phyloP scores from a whole-genome alignment of 2,888 invertebrate species.

The Mesochorus sp. region DNA sequence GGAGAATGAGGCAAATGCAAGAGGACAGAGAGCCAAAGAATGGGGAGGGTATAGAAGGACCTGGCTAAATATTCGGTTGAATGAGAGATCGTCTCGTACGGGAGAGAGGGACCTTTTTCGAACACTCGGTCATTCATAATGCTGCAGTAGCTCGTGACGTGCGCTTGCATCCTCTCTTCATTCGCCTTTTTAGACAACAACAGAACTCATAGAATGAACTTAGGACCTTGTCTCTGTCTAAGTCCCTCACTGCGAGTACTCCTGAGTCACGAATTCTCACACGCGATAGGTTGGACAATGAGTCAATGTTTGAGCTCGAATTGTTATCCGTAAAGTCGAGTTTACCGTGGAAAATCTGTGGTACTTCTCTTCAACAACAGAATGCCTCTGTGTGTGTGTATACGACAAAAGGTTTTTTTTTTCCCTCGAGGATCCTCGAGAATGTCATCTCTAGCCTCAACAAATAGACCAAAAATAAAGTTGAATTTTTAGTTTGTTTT shows the following conservation, averaged over 20 bases:
- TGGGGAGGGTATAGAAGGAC: conserved; percentile 6
- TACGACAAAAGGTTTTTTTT: not conserved
- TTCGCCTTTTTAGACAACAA: not conserved
- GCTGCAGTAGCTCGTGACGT: not conserved
- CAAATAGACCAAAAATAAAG: too few species aligned
- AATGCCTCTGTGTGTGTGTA: not conserved
- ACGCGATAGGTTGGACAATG: conserved; percentile 68
- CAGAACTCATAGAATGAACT: not conserved
- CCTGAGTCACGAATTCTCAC: conserved; percentile 74
- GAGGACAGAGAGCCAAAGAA: not conserved
- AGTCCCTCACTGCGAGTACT: not conserved
- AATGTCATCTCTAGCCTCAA: too few species aligned
- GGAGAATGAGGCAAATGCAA: not conserved
- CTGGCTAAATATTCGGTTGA: conserved; percentile 24
- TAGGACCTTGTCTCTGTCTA: not conserved
- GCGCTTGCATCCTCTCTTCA: not conserved
- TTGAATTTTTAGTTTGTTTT: too few species aligned
- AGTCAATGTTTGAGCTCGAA: conserved; percentile 70
- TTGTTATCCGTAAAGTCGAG: conserved; percentile 67
- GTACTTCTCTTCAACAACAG: conserved; percentile 39
- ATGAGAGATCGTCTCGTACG: too few species aligned
- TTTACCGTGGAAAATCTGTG: conserved; percentile 70
- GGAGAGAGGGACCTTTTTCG: conserved; percentile 9
- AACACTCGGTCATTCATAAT: conserved; percentile 20
- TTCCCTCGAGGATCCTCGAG: conserved; percentile 62